Evolutionary conservation across 2,113 vertebrate genomes (phyloP), one percentile per base, ranked within the genome.

Genomic region (Elephas maximus): DNA sequence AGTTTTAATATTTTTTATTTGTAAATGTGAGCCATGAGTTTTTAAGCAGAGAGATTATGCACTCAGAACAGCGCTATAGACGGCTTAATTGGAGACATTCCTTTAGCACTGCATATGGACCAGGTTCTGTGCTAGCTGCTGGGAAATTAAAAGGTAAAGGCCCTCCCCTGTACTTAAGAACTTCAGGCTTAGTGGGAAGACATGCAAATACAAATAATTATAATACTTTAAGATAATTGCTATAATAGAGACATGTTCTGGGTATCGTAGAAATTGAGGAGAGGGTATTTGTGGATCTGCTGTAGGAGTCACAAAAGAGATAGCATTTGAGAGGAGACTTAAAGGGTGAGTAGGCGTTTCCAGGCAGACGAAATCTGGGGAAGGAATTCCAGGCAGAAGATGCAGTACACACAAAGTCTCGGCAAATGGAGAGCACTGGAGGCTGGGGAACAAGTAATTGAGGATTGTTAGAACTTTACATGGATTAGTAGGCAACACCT

Each of bases 191-290:
- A 86, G 30, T 86, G 45, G 37, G 65, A 81, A 90, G 23, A 74
- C 23, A 26, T 80, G 90, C 74, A 33, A n/a, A 33, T 60, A 93
- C n/a, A 90, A 57, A 65, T 57, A 79, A 12, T 89, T 45, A 65
- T 57, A 79, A 12, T 89, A 89, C 37, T 82, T 63, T 63, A 82
- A 96, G 8, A 77, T 87, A 90, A 76, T 82, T 95, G 41, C n/a
- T 82, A 24, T 71, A 41, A 78, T 53, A 82, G 67, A 82, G 41
- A 93, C 33, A 71, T 82, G 33, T 86, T 51, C 28, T 37, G 21
- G 10, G 15, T 94, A 83, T 12, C 88, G 23, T 53, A 91, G 60
- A 67, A 83, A 33, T 96, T 93, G 21, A 78, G 60, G 33, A 82
- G 71, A 91, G 45, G 77, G 24, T 53, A 44, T 95, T 96, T 48